Evolutionary conservation across 1,140 invertebrate genomes (phyloP).

Genomic region (Lordiphosa mommai): DNA sequence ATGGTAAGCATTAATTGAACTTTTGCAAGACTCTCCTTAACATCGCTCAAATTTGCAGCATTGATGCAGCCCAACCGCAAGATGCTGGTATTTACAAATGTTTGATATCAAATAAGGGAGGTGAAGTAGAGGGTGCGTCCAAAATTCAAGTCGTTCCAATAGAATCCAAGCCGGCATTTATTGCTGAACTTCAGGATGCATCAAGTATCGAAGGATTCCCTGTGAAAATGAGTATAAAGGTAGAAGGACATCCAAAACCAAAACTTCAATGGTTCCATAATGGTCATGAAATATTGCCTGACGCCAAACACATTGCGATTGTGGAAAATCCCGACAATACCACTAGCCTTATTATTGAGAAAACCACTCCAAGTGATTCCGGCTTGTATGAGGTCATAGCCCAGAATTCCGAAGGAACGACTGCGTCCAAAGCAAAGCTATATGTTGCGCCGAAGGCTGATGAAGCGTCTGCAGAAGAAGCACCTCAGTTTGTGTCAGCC

Average conservation of each 20-base stretch:
- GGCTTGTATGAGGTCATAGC: constrained; percentile 89
- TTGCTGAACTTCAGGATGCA: constrained; percentile 85
- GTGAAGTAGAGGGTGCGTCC: constrained; percentile 84
- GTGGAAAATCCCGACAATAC: constrained; percentile 85
- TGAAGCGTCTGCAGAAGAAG: constrained; percentile 84
- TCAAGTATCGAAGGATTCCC: constrained; percentile 91
- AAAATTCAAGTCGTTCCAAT: constrained; percentile 85
- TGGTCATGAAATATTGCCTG: constrained; percentile 87
- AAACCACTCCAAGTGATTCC: constrained; percentile 84
- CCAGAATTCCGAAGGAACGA: constrained; percentile 87
- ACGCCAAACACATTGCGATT: constrained; percentile 85
- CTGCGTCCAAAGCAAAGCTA: constrained; percentile 85
- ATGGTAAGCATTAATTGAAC: constrained; percentile 35
- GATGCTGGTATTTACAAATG: constrained; percentile 91
- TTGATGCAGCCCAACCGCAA: constrained; percentile 87
- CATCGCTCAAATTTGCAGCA: constrained; percentile 63
- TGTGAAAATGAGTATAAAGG: constrained; percentile 88
- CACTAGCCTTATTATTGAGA: constrained; percentile 84
- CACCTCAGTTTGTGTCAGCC: constrained; percentile 87
- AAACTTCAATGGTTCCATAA: constrained; percentile 89
- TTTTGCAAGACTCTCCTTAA: not conserved
- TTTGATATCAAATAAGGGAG: constrained; percentile 86
- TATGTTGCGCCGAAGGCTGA: constrained; percentile 84
- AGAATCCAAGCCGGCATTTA: constrained; percentile 87
- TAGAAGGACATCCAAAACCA: constrained; percentile 86